Percentiles rank a stretch among this genome's conserved stretches.
Conservation (phyloP, 2,797 vertebrate genomes). For the Acrocephalus scirpaceus region DNA sequence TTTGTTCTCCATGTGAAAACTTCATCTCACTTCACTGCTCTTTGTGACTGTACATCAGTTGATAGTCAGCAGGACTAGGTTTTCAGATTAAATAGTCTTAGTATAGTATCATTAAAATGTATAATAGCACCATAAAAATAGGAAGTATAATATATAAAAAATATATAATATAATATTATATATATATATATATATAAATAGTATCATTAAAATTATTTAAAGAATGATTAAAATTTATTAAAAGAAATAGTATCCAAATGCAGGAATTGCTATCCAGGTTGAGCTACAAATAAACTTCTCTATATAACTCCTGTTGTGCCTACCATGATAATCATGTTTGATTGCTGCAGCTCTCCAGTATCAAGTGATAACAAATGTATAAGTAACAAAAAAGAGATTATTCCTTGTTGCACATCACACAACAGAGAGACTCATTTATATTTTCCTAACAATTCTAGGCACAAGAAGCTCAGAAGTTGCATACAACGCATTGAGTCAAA, state of each 20-base stretch:
- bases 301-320: background rate
- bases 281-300: background rate
- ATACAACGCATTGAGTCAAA: background rate
- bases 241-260: background rate
- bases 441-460: background rate
- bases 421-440: background rate
- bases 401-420: background rate
- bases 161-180: background rate
- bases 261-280: background rate
- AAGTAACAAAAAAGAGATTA: background rate
- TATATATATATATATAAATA: background rate
- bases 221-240: background rate
- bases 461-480: background rate
- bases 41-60: background rate
- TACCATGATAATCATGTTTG: background rate
- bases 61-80: background rate
- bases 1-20: conserved; percentile 40
- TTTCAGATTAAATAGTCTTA: background rate
- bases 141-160: no score
- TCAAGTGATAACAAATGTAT: background rate
- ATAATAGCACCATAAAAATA: background rate
- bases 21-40: background rate
- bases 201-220: background rate
- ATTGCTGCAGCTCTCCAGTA: background rate
- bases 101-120: background rate